These are phyloP conservation scores for Pagrus major DNA, from an alignment of 2,113 vertebrate species.

Conservation along the genomic window DNA sequence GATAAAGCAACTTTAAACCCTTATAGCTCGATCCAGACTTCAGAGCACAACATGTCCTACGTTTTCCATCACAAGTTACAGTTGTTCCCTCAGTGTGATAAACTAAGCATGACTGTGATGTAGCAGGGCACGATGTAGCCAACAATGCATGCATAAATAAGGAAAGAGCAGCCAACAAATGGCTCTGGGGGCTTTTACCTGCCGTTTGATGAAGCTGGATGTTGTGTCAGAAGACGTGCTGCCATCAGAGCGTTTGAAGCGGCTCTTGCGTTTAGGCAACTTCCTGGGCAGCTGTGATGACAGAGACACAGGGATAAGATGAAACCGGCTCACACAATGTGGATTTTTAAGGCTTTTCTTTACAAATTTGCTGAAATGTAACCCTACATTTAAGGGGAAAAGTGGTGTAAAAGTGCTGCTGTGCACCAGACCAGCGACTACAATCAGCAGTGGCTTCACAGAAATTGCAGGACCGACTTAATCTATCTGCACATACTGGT, in stretches of 20 bases:
- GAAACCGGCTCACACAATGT: neutral
- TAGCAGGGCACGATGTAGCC: neutral
- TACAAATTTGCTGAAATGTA: neutral
- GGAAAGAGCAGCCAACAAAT: neutral
- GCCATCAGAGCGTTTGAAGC: slow-evolving; percentile 90
- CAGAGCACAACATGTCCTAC: slow-evolving; percentile 21
- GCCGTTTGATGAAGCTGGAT: slow-evolving; percentile 88
- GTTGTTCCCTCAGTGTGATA: neutral
- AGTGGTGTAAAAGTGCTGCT: neutral
- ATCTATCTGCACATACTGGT: slow-evolving; percentile 3
- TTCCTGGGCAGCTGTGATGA: slow-evolving; percentile 84
- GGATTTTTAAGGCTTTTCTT: neutral
- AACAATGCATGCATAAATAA: neutral
- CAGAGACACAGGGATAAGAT: slow-evolving; percentile 15
- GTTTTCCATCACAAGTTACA: slow-evolving; percentile 19
- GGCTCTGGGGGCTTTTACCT: slow-evolving; percentile 71
- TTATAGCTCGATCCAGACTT: slow-evolving; percentile 9
- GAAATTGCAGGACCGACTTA: slow-evolving; percentile 5
- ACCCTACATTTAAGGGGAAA: neutral
- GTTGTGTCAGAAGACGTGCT: slow-evolving; percentile 90
- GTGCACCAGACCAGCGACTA: slow-evolving; percentile 4
- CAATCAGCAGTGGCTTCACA: slow-evolving; percentile 6
- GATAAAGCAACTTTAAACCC: neutral
- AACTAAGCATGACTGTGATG: neutral
- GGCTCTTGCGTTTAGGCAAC: slow-evolving; percentile 88